Conservation (phyloP, 2,888 invertebrate species). For the Lysandra bellargus region DNA sequence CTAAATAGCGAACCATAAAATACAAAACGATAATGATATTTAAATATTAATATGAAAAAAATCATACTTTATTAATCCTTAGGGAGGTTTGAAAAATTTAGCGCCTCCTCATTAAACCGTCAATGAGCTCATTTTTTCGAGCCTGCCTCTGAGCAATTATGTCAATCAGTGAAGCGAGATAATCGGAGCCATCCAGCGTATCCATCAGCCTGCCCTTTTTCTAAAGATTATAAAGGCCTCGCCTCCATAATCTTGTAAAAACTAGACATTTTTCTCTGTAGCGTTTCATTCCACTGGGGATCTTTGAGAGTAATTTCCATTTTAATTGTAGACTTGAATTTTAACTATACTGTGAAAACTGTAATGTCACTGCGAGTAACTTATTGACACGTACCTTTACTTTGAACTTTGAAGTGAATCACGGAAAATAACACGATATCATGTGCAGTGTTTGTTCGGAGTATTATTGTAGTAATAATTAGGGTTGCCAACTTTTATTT, state of each 20-base stretch:
- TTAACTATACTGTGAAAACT: neutral
- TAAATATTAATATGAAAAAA: neutral
- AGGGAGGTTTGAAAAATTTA: conserved; percentile 30
- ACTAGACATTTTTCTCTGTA: conserved; percentile 2
- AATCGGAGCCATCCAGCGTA: conserved; percentile 26
- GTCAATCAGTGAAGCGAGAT: conserved; percentile 29
- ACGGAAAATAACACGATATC: neutral
- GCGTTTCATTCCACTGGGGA: conserved; percentile 3
- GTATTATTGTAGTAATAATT: no score
- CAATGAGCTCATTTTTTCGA: conserved; percentile 40
- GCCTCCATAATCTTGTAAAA: conserved; percentile 1
- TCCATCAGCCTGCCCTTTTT: conserved; percentile 23
- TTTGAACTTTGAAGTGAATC: neutral
- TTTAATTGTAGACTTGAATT: neutral
- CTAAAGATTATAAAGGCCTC: conserved; percentile 4
- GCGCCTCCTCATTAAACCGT: conserved; percentile 39
- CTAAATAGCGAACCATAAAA: neutral
- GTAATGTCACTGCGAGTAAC: neutral
- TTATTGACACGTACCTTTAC: neutral
- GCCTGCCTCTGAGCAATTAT: conserved; percentile 30
- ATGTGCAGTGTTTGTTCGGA: neutral
- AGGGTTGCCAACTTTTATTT: no score
- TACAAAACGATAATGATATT: neutral
- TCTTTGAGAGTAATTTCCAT: neutral
- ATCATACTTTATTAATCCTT: neutral